Evolutionary conservation across 2,888 invertebrate species (phyloP), one percentile per base, ranked within the genome.

Genomic region (Vanessa cardui): DNA sequence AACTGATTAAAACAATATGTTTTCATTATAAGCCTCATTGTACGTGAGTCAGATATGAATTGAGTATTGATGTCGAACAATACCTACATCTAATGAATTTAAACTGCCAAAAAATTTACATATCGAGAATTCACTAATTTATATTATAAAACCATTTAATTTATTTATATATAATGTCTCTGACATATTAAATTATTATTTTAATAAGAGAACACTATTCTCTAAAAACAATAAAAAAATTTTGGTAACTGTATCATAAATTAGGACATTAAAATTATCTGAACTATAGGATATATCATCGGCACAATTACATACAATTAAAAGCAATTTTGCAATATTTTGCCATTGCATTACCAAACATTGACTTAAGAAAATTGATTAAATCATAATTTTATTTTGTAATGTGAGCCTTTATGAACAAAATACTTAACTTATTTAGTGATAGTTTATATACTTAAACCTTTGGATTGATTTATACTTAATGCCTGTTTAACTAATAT

Each of bases 71-170:
- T 47, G 39, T 58, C 52, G 52, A 54, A 66, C 61, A 69, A 69
- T 66, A 52, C 69, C 52, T 69, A 58, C 62, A 54, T 66, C 62
- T 33, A 62, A 61, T 58, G 62, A 52, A 50, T 59, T 58, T 33
- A 18, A 20, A 26, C 31, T 44, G 50, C 58, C 65, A 52, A 60
- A 60, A 60, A 60, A 54, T 20, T 39, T 39, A 39, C 39, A 39
- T 12, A 39, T 39, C 12, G 12, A 4, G 39, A 1, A 39, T 39
- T 12, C 9, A 39, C 12, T 39, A 12, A 12, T 39, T 7, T 12
- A 1, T 2, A 39, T 12, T 39, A 9, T 39, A 39, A 39, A 26
- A 26, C 26, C 5, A 26, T 26, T 26, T 26, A 26, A 3, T 26
- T 2, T 26, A 26, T 26, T 26, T 26, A 26, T 26, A 26, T 26